These are phyloP conservation scores for Bruchidius siliquastri DNA, from an alignment of 2,888 invertebrate genomes.

Conservation along the genomic window DNA sequence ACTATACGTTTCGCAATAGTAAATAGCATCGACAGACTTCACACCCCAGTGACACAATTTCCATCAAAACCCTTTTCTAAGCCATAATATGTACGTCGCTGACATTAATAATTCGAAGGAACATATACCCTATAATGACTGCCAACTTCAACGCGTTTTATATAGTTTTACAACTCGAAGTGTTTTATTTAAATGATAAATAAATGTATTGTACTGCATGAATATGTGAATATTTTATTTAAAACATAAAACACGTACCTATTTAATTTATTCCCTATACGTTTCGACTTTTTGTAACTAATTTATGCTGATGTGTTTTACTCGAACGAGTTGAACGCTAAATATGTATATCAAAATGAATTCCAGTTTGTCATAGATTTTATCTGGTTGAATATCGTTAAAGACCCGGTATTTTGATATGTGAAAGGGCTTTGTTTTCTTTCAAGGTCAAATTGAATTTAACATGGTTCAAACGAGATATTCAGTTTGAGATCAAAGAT, in stretches of 20 bases:
- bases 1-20: too few relatives aligned
- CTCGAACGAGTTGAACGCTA: neutral
- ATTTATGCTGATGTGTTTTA: neutral
- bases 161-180: neutral
- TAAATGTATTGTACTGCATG: neutral
- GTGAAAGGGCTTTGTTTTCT: neutral
- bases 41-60: too few relatives aligned
- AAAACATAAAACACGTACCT: constrained; percentile 1
- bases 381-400: neutral
- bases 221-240: constrained; percentile 10
- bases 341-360: neutral
- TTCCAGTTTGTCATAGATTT: neutral
- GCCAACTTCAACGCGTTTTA: neutral
- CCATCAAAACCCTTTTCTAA: neutral
- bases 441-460: neutral
- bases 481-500: too few relatives aligned
- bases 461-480: too few relatives aligned
- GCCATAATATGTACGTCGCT: neutral
- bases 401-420: neutral
- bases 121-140: neutral
- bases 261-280: neutral
- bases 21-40: too few relatives aligned
- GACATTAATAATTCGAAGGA: neutral
- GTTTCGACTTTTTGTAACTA: neutral
- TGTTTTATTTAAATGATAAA: constrained; percentile 1